A percentile compares a stretch with the other conserved stretches of the same genome.
Evolutionary conservation across 2,888 invertebrate genomes (phyloP).

Genomic region (Candidula unifasciata): DNA sequence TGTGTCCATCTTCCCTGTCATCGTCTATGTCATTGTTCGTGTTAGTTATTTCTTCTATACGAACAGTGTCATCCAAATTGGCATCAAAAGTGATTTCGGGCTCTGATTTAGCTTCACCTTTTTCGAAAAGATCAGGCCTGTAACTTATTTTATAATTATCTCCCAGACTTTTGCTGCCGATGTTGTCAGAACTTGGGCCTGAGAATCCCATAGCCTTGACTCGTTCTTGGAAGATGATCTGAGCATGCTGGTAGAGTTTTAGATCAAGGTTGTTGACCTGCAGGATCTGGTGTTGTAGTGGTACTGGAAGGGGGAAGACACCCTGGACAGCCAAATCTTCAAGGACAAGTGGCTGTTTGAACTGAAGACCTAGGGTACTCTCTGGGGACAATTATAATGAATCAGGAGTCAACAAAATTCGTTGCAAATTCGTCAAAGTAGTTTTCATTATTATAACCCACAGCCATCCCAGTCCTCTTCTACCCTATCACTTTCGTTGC

Average conservation of each 20-base stretch:
- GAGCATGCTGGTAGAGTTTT: constrained; percentile 22
- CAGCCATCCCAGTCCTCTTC: no score
- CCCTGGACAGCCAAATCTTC: not conserved
- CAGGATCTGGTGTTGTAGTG: not conserved
- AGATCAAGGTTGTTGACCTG: constrained; percentile 11
- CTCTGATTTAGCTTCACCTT: not conserved
- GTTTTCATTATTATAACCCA: not conserved
- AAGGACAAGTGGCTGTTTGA: not conserved
- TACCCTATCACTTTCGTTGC: no score
- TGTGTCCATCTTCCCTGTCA: no score
- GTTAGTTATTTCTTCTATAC: not conserved
- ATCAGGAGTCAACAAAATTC: not conserved
- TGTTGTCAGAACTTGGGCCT: not conserved
- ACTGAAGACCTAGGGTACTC: not conserved
- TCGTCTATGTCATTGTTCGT: no score
- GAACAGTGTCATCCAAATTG: not conserved
- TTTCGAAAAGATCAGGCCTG: not conserved
- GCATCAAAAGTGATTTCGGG: no score
- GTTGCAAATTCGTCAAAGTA: not conserved
- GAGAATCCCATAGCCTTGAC: not conserved
- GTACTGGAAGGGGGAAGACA: not conserved
- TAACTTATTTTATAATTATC: not conserved
- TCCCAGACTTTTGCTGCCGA: not conserved
- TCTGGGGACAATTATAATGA: constrained; percentile 6
- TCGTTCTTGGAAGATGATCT: constrained; percentile 12